Conservation (phyloP, 2,113 vertebrate species). For the Chlorodrepanis virens region DNA sequence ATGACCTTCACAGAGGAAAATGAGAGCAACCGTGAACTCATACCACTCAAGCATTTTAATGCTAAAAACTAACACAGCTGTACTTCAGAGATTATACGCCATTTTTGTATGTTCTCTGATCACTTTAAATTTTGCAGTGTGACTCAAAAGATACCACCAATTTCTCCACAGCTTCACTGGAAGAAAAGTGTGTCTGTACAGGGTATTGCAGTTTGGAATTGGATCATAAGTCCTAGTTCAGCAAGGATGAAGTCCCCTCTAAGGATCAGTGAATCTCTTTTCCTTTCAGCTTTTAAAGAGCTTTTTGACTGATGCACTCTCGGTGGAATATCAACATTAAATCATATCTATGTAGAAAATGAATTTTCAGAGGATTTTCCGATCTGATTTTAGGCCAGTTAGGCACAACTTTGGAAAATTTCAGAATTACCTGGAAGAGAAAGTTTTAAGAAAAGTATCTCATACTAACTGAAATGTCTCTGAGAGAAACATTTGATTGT, state of each 20-base stretch:
- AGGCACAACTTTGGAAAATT: neutral
- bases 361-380: neutral
- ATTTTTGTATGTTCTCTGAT: neutral
- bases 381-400: neutral
- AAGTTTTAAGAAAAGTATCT: neutral
- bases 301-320: neutral
- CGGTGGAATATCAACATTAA: neutral
- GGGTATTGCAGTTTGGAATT: neutral
- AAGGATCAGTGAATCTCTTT: neutral
- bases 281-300: neutral
- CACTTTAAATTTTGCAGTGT: neutral
- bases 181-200: neutral
- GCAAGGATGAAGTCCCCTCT: neutral
- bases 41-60: neutral
- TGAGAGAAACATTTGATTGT: neutral
- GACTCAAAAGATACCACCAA: neutral
- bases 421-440: neutral
- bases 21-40: neutral
- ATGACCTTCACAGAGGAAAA: neutral
- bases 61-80: neutral
- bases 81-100: neutral
- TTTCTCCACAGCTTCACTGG: neutral
- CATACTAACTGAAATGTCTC: neutral
- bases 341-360: neutral
- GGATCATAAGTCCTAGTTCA: neutral